These are phyloP conservation scores for Diarsia brunnea DNA, from an alignment of 2,888 invertebrate species.

Conservation along the genomic window DNA sequence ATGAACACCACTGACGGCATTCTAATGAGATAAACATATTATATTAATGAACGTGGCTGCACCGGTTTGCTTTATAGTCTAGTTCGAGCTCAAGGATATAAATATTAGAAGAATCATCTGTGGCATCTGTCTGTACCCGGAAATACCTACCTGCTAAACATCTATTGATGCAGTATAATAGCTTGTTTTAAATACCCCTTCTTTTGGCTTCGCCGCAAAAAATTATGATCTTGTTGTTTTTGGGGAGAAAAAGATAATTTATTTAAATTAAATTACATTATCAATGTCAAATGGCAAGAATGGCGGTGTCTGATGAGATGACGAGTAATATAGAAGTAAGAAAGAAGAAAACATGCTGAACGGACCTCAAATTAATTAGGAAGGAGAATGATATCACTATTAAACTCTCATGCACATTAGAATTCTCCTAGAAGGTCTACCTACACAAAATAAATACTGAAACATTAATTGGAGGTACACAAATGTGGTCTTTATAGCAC, in stretches of 20 bases:
- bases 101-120: background rate
- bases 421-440: slow-evolving; percentile 5
- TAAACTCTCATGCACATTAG: slow-evolving; percentile 8
- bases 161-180: background rate
- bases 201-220: no score
- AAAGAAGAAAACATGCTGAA: no score
- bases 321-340: no score
- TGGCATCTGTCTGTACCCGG: background rate
- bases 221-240: background rate
- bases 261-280: no score
- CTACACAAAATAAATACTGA: slow-evolving; percentile 22
- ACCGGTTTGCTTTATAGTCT: slow-evolving; percentile 6
- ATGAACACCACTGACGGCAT: background rate
- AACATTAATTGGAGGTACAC: slow-evolving; percentile 8
- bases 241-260: background rate
- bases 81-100: background rate
- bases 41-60: background rate
- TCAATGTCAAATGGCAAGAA: no score
- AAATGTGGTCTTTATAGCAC: slow-evolving; percentile 14
- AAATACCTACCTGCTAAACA: background rate
- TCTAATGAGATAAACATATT: background rate
- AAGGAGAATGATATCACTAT: background rate
- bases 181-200: background rate
- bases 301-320: no score
- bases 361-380: no score